Conservation (phyloP, 53 echinoderm and acorn worm species). For the Crossaster papposus region DNA sequence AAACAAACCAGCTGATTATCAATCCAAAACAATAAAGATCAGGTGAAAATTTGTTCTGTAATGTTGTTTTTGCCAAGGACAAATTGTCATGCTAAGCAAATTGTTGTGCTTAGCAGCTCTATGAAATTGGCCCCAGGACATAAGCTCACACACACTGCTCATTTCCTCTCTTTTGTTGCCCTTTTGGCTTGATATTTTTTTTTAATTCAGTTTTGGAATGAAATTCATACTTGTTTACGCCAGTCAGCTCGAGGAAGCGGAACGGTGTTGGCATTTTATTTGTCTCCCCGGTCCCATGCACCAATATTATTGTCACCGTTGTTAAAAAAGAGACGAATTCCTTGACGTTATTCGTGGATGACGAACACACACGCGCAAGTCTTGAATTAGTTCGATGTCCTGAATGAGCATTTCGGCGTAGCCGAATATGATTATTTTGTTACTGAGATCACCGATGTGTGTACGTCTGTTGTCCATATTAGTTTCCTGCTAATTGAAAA, state of each 20-base stretch:
- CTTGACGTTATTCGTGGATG: background rate
- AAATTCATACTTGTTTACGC: background rate
- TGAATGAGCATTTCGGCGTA: background rate
- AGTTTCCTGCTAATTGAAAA: background rate
- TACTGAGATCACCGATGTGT: background rate
- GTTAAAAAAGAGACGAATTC: background rate
- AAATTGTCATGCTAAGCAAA: no score
- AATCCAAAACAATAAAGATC: no score
- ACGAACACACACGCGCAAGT: background rate
- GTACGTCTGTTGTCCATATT: background rate
- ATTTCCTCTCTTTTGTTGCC: background rate
- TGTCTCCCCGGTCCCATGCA: background rate
- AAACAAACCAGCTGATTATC: no score
- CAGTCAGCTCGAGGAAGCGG: background rate
- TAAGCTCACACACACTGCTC: no score
- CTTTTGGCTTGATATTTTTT: background rate
- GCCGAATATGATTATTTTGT: background rate
- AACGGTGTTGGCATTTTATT: conserved; percentile 5
- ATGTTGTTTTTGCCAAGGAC: no score
- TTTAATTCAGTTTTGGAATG: background rate
- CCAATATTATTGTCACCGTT: background rate
- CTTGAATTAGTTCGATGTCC: background rate
- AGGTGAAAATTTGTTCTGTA: no score
- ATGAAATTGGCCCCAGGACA: no score
- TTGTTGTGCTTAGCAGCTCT: no score